Percentiles rank a stretch among this genome's conserved stretches.
Conservation (phyloP, 1,140 invertebrate species). For the Leptopilina clavipes region DNA sequence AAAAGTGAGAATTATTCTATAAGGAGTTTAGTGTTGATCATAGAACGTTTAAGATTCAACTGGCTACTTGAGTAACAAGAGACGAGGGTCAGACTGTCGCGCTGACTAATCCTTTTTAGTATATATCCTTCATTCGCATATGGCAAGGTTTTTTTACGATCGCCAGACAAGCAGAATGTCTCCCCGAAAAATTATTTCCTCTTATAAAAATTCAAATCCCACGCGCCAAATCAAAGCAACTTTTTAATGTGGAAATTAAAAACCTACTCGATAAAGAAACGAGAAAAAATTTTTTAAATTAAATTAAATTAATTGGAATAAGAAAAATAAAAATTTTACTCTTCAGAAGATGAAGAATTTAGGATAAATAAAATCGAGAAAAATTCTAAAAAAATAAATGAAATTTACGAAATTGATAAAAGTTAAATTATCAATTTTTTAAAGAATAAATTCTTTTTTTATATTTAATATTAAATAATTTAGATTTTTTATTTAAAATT, state of each 20-base stretch:
- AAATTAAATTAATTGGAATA: no score
- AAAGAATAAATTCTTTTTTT: no score
- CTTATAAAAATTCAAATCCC: background rate
- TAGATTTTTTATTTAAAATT: no score
- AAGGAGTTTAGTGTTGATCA: background rate
- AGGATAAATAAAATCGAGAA: background rate
- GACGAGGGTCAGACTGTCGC: constrained; percentile 12
- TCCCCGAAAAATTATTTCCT: constrained; percentile 8
- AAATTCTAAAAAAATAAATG: background rate
- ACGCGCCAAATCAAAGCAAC: background rate
- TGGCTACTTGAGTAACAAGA: background rate
- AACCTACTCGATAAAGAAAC: no score
- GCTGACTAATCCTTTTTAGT: constrained; percentile 25
- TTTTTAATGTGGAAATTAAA: background rate
- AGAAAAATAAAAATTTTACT: background rate
- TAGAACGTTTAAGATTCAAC: constrained; percentile 1
- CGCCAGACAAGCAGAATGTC: background rate
- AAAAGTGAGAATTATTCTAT: background rate
- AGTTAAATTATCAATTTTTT: no score
- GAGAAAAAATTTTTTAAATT: background rate
- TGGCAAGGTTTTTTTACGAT: constrained; percentile 32
- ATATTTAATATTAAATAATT: no score
- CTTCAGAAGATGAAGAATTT: no score
- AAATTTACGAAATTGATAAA: no score
- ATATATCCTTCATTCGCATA: constrained; percentile 24